phyloP scores from a whole-genome alignment of 2,113 vertebrate species.

The Tringa solitaria region DNA sequence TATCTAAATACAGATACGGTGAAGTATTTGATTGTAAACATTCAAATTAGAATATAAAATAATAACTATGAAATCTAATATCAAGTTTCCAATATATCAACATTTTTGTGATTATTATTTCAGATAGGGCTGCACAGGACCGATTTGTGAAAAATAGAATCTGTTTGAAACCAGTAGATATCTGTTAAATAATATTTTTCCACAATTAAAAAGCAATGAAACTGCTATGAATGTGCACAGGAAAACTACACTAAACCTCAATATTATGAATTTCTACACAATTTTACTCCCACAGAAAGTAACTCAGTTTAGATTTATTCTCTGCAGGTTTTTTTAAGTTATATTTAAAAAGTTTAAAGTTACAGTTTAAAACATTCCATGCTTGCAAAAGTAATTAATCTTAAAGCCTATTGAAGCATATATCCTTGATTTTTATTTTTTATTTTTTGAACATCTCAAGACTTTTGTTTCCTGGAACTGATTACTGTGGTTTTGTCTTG shows the following conservation, averaged over 20 bases:
- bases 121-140: not conserved
- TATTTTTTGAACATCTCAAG: not conserved
- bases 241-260: not conserved
- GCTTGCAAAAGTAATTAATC: not conserved
- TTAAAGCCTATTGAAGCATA: slow-evolving; percentile 13
- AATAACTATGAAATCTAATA: not conserved
- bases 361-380: not conserved
- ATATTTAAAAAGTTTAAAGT: not conserved
- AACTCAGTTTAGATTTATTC: not conserved
- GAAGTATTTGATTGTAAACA: not conserved
- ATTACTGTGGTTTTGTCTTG: not conserved
- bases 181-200: not conserved
- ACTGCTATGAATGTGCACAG: not conserved
- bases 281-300: not conserved
- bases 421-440: slow-evolving; percentile 9
- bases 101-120: not conserved
- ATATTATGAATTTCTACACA: not conserved
- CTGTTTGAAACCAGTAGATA: not conserved
- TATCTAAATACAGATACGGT: not conserved
- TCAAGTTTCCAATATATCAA: not conserved
- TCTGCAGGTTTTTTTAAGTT: slow-evolving; percentile 2
- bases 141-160: not conserved
- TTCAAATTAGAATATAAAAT: not conserved
- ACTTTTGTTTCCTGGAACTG: not conserved
- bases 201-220: not conserved